Base-by-base conservation (phyloP, 2,888 invertebrate genomes). In the Drosophila tripunctata region DNA sequence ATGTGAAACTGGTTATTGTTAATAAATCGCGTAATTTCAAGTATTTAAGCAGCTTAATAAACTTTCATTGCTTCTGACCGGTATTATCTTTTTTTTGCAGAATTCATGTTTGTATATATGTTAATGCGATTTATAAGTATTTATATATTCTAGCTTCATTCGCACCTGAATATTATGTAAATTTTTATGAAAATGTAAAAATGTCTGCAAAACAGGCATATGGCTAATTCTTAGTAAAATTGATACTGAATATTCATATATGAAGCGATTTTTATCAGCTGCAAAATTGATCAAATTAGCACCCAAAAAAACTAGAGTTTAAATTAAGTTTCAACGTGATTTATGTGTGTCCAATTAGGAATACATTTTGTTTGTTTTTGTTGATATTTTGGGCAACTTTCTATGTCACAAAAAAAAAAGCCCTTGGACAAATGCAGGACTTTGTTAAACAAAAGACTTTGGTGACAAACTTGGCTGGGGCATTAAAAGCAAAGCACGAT, bases 381-480 rank as follows among this genome's bases (percentile, higher is more conserved):
- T n/a, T n/a, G n/a, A n/a, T n/a, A n/a, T n/a, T 45, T 51, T 33
- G 8, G 31, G 14, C 40, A 51, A 63, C 66, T 70, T 71, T 70
- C 48, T 33, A 41, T 8, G 38, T 33, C 33, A 30, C 41, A 35
- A 55, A 35, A 24, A 36, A 22, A 15, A 12, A 0, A 17, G 14
- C 24, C 33, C 67, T 50, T 36, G 17, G 38, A 41, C 48, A 63
- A 35, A 44, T 48, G 35, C 63, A 73, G 73, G 71, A 67, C 52
- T 50, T 45, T 12, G 35, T 6, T 4, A 68, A 61, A 64, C 68
- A 74, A 74, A 73, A 73, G 69, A 74, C 68, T 68, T 50, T 55
- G 60, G 54, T 58, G 56, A 61, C 72, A 68, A 74, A 74, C 74
- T 72, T 61, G 71, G 38, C 33, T n/a, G n/a, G n/a, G 36, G 50